phyloP scores from a whole-genome alignment of 2,113 vertebrate genomes.

The Lepisosteus oculatus region DNA sequence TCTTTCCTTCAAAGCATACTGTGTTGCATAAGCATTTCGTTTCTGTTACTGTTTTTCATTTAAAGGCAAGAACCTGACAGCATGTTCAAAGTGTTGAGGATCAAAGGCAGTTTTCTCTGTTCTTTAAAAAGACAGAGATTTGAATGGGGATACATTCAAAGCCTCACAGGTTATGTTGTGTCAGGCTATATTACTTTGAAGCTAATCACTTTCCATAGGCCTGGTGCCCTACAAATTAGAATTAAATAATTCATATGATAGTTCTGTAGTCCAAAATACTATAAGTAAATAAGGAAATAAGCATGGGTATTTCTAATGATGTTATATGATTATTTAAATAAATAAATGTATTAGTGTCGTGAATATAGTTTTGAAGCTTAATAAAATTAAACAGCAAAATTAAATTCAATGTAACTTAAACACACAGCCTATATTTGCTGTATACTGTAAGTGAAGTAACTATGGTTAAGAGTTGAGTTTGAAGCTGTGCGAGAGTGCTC shows the following conservation, averaged over 20 bases:
- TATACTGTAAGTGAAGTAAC: no score
- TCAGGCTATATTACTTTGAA: constrained; percentile 37
- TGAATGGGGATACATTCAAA: constrained; percentile 38
- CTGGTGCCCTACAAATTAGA: not conserved
- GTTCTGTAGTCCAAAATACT: not conserved
- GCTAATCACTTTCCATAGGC: not conserved
- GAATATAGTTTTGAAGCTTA: no score
- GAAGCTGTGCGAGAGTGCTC: not conserved
- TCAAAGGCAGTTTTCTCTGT: constrained; percentile 53
- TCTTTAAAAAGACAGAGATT: constrained; percentile 31
- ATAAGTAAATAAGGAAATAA: no score
- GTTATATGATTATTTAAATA: no score
- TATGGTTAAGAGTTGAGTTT: not conserved
- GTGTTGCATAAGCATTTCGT: constrained; percentile 40
- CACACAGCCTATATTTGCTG: no score
- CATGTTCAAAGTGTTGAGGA: constrained; percentile 66
- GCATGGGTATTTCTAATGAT: no score
- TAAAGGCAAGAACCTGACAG: constrained; percentile 54
- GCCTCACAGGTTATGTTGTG: constrained; percentile 45
- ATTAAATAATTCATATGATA: not conserved
- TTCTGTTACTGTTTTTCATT: constrained; percentile 28
- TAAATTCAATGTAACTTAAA: no score
- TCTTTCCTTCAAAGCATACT: constrained; percentile 19
- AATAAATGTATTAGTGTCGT: no score
- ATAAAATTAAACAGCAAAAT: no score